These are phyloP conservation scores for Euphydryas editha DNA, from an alignment of 2,888 invertebrate species.

Conservation along the genomic window DNA sequence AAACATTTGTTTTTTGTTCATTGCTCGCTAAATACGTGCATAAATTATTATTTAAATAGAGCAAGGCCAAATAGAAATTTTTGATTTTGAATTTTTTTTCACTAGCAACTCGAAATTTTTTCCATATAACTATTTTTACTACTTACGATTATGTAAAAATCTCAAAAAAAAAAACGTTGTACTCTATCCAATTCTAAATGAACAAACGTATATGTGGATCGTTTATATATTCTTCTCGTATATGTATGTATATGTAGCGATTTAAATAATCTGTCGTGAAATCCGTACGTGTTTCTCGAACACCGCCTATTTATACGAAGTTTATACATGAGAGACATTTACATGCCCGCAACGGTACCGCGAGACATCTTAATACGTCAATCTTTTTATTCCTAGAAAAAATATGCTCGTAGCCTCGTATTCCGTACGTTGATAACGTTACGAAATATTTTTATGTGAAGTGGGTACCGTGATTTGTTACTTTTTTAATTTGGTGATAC, in stretches of 20 bases:
- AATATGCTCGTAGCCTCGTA: slow-evolving; percentile 17
- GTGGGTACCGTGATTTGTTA: neutral
- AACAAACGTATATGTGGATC: too few relatives aligned
- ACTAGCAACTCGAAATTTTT: too few relatives aligned
- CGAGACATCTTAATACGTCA: slow-evolving; percentile 28
- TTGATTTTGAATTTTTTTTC: too few relatives aligned
- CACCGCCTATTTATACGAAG: slow-evolving; percentile 9
- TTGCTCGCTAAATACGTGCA: too few relatives aligned
- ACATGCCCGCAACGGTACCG: slow-evolving; percentile 34
- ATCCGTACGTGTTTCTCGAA: slow-evolving; percentile 16
- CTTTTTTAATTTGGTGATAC: neutral
- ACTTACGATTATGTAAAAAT: too few relatives aligned
- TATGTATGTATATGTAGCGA: neutral
- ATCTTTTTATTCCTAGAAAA: slow-evolving; percentile 37
- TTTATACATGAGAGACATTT: slow-evolving; percentile 22
- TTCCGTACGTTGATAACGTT: slow-evolving; percentile 20
- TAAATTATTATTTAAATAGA: too few relatives aligned
- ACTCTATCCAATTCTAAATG: too few relatives aligned
- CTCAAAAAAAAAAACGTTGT: too few relatives aligned
- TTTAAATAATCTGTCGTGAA: slow-evolving; percentile 17
- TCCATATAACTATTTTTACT: too few relatives aligned
- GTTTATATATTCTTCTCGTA: neutral
- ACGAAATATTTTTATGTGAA: neutral
- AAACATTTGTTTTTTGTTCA: too few relatives aligned
- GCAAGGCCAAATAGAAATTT: too few relatives aligned